A percentile compares a stretch with the other conserved stretches of the same genome.
Conservation (phyloP, 2,113 vertebrate genomes). For the Accipiter cooperii region DNA sequence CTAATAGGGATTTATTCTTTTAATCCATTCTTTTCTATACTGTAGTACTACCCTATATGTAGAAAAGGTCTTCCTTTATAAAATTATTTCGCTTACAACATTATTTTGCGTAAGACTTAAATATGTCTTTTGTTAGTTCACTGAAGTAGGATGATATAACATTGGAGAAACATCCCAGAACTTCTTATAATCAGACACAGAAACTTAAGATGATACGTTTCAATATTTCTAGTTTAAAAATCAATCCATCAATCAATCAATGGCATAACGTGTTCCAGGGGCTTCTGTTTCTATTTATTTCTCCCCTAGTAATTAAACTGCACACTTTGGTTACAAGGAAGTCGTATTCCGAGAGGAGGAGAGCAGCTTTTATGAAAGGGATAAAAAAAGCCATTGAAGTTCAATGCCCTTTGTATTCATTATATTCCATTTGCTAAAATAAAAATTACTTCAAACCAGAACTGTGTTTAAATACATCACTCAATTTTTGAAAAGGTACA, state of each 20-base stretch:
- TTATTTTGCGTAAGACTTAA: background rate
- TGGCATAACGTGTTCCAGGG: background rate
- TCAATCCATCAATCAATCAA: background rate
- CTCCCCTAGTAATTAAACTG: background rate
- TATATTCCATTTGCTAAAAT: background rate
- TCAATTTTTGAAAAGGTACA: background rate
- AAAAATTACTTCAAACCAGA: background rate
- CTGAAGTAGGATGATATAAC: background rate
- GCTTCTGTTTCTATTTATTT: background rate
- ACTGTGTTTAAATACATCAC: background rate
- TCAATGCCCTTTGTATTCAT: background rate
- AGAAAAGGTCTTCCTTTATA: background rate
- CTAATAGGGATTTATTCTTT: conserved; percentile 43
- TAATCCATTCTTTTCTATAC: conserved; percentile 23
- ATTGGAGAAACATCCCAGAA: background rate
- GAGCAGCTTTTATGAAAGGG: background rate
- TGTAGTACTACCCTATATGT: background rate
- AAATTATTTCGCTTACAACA: background rate
- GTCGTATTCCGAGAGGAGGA: background rate
- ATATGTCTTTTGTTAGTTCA: background rate
- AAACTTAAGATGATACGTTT: background rate
- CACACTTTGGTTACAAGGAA: background rate
- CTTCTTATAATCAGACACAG: background rate
- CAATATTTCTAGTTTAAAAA: background rate
- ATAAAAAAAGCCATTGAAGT: background rate